Evolutionary conservation across 2,888 invertebrate species (phyloP).

Genomic region (Melanotus villosus): DNA sequence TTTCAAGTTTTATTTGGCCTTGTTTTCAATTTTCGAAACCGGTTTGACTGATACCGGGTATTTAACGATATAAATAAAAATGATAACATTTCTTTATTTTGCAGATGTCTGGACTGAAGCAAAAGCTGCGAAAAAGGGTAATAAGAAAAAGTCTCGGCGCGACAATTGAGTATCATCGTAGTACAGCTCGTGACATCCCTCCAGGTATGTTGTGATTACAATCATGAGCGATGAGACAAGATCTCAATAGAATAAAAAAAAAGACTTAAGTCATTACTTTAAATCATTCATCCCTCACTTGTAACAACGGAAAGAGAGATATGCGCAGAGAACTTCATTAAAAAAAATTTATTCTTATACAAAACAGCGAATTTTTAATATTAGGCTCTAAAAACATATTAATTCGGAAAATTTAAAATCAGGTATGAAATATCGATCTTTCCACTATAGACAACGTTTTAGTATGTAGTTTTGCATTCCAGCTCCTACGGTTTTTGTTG

Average conservation of each 20-base stretch:
- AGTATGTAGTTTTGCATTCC: conserved; percentile 41
- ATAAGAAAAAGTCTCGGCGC: conserved; percentile 84
- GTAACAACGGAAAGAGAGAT: conserved; percentile 22
- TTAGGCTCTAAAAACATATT: neutral
- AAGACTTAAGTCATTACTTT: conserved; percentile 56
- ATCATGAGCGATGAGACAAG: conserved; percentile 62
- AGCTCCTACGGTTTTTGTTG: conserved; percentile 31
- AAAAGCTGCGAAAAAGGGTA: conserved; percentile 80
- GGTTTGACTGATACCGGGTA: too few species aligned
- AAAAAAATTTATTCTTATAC: neutral
- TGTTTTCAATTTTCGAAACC: too few species aligned
- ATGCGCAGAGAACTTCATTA: conserved; percentile 5
- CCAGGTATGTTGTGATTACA: conserved; percentile 58
- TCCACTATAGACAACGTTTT: conserved; percentile 3
- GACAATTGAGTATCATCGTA: conserved; percentile 71
- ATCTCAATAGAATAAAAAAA: conserved; percentile 58
- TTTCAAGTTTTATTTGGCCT: too few species aligned
- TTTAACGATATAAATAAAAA: neutral
- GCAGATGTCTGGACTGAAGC: conserved; percentile 84
- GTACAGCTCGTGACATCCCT: conserved; percentile 41
- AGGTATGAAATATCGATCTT: conserved; percentile 9
- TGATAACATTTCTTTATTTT: neutral
- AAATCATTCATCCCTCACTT: conserved; percentile 39
- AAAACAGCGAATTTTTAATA: conserved; percentile 13
- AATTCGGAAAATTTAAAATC: neutral